A percentile compares a stretch with the other conserved stretches of the same genome.
Evolutionary conservation across 2,113 vertebrate genomes (phyloP).

Genomic region (Semnopithecus entellus): DNA sequence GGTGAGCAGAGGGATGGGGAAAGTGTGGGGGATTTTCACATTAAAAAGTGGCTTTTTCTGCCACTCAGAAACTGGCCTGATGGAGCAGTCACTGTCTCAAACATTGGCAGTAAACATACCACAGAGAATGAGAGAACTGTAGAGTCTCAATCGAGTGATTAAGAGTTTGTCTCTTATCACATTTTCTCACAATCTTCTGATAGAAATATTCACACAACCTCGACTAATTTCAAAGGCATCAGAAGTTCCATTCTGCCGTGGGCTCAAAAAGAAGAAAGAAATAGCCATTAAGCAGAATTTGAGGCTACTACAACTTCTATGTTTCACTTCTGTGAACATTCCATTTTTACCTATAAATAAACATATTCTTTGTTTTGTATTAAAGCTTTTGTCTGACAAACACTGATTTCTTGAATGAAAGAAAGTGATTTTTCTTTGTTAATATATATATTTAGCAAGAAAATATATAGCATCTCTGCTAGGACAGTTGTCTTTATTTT

Average conservation of each 20-base stretch:
- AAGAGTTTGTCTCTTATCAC: not conserved
- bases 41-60: not conserved
- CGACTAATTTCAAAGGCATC: not conserved
- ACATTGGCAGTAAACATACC: not conserved
- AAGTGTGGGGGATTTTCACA: not conserved
- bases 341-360: slow-evolving; percentile 56
- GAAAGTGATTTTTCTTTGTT: slow-evolving; percentile 44
- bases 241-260: not conserved
- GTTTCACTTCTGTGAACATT: slow-evolving; percentile 6
- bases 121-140: not conserved
- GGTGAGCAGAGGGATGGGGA: not conserved
- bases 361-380: slow-evolving; percentile 12
- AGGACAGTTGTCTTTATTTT: slow-evolving; percentile 51
- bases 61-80: not conserved
- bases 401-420: slow-evolving; percentile 35
- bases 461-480: slow-evolving; percentile 26
- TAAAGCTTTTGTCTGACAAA: slow-evolving; percentile 16
- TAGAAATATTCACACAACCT: not conserved
- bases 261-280: not conserved
- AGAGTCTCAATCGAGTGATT: not conserved
- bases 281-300: not conserved
- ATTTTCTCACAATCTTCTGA: not conserved
- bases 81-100: not conserved
- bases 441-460: slow-evolving; percentile 61
- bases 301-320: not conserved